These are phyloP conservation scores for Halichoeres trimaculatus DNA, from an alignment of 2,113 vertebrate species.

Conservation along the genomic window DNA sequence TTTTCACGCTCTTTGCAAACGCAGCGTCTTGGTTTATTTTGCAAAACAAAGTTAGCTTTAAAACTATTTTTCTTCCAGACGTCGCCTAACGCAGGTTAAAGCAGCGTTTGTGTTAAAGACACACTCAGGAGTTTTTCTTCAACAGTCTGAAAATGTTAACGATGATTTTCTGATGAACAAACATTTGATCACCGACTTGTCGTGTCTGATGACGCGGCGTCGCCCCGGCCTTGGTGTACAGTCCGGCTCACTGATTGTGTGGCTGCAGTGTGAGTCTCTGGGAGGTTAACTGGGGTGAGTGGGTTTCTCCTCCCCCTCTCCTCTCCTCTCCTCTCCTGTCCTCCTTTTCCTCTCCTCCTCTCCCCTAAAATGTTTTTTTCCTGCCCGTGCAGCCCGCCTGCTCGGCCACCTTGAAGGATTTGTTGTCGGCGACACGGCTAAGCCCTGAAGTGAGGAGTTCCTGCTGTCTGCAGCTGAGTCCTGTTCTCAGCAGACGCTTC, in stretches of 20 bases:
- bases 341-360: constrained; percentile 16
- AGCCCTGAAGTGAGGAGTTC: constrained; percentile 71
- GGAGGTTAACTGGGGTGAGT: constrained; percentile 72
- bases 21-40: too few species aligned
- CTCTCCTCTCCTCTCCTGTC: constrained; percentile 16
- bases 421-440: constrained; percentile 66
- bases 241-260: constrained; percentile 31
- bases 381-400: constrained; percentile 47
- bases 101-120: too few species aligned
- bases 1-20: not conserved
- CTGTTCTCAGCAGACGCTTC: constrained; percentile 68
- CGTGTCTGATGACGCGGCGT: constrained; percentile 23
- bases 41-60: too few species aligned
- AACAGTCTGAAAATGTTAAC: too few species aligned
- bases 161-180: too few species aligned
- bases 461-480: constrained; percentile 62
- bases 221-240: constrained; percentile 2
- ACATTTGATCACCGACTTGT: too few species aligned
- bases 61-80: too few species aligned
- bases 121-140: too few species aligned
- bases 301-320: constrained; percentile 48
- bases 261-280: constrained; percentile 40
- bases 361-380: constrained; percentile 28
- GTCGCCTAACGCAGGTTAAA: too few species aligned
- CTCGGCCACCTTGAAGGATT: constrained; percentile 77